Evolutionary conservation across 2,797 vertebrate species (phyloP), one percentile per base, ranked within the genome.

Genomic region (Acropternis orthonyx): DNA sequence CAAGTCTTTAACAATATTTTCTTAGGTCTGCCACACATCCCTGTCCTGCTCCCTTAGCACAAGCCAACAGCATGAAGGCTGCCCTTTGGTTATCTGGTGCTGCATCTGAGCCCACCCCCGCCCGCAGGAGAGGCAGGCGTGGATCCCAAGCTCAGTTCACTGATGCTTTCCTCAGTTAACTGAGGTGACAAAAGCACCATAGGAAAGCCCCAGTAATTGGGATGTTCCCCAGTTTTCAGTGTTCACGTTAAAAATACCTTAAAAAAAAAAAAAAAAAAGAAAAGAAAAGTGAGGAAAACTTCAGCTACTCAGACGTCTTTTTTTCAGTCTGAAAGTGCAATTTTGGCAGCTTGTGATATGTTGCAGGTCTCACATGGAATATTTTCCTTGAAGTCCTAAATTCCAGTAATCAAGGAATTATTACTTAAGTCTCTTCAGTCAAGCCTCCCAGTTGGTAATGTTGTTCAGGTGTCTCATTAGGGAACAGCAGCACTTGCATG

Each of bases 41-140:
- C 15, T 16, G 11, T 71, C 68, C 65, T 16, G 12, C 51, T 76
- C 59, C 59, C 56, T 85, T 51, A 16, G 51, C 36, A 20, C 36
- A 69, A 78, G 37, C n/a, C 82, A 78, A 11, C 7, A 67, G 37
- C 63, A 59, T 43, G 46, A 58, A 82, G 55, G 79, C 44, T 20
- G n/a, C 39, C 13, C 46, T 71, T 77, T 5, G 6, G 16, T 79
- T 67, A 27, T 21, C 62, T 10, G 46, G 44, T 67, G n/a, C 69
- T 78, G 22, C 0, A 0, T 13, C 6, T 30, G 24, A 81, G 82
- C 48, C 61, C 59, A 52, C 28, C 56, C 24, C 28, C 14, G 7
- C n/a, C 37, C 0, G 0, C 21, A 19, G 39, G 39, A 54, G 14
- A 68, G 26, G 52, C 61, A 80, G 63, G 48, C 2, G 0, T 30